Percentiles rank a stretch among this genome's conserved stretches.
Conservation (phyloP, 2,888 invertebrate genomes). For the Portevinia maculata region DNA sequence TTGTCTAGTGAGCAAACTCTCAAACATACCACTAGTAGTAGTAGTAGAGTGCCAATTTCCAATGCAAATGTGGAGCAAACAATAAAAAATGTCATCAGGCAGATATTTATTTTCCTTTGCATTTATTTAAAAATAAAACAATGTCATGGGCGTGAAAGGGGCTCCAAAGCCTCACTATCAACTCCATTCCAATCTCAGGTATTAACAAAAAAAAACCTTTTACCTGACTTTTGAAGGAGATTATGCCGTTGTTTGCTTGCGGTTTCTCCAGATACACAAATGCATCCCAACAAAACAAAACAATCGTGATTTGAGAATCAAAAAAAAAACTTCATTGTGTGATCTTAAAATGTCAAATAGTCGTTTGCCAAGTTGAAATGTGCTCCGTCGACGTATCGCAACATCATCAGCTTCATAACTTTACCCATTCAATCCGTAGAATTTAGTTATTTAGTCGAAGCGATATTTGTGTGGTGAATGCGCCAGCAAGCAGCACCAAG, state of each 20-base stretch:
- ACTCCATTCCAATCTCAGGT: background rate
- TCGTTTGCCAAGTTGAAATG: slow-evolving; percentile 21
- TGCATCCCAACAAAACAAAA: background rate
- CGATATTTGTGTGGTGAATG: slow-evolving; percentile 40
- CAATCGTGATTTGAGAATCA: slow-evolving; percentile 13
- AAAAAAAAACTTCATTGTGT: slow-evolving; percentile 41
- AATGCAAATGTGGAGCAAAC: slow-evolving; percentile 44
- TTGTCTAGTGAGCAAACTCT: background rate
- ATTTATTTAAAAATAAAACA: slow-evolving; percentile 10
- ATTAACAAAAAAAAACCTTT: slow-evolving; percentile 46
- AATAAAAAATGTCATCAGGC: slow-evolving; percentile 38
- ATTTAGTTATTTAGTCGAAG: background rate
- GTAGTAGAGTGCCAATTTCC: background rate
- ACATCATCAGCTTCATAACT: slow-evolving; percentile 28
- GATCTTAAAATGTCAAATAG: slow-evolving; percentile 61
- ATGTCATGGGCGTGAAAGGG: slow-evolving; percentile 48
- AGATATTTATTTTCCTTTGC: background rate
- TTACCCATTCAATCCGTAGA: slow-evolving; percentile 7
- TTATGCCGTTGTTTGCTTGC: background rate
- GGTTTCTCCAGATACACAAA: background rate
- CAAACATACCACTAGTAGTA: background rate
- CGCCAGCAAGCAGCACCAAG: slow-evolving; percentile 18
- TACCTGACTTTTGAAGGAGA: slow-evolving; percentile 54
- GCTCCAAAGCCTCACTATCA: background rate
- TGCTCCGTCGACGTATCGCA: background rate